Base-by-base conservation (phyloP, 2,113 vertebrate genomes). In the Ciconia stormi region DNA sequence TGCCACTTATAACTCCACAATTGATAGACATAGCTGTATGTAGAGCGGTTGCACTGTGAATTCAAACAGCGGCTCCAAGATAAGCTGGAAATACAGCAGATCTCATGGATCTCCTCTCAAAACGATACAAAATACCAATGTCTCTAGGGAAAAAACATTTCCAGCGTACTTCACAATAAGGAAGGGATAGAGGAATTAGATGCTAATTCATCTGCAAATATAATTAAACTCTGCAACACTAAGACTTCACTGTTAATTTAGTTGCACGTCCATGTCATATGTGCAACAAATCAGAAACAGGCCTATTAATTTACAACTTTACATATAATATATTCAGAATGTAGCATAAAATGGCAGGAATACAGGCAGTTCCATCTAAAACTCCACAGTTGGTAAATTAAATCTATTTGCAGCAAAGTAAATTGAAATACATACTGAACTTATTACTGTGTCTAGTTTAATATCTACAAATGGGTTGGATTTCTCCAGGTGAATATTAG, bases 301-400 rank as follows among this genome's bases (percentile, higher is more conserved):
- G 32, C 29, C 82, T 80, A 66, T 94, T 93, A 95, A 95, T 95
- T 94, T 77, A 80, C 94, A 96, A 87, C 93, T 96, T 92, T 88
- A 89, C 5, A 0, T 93, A 73, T 82, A 89, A 96, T 82, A 66
- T 65, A 93, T 90, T 93, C 81, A 85, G 91, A 91, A 88, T 2
- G 22, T 30, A 61, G 74, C 78, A 91, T 56, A 90, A 94, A 96
- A 89, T 71, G 81, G 88, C 70, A 88, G 62, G 87, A 92, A 92
- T 52, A 86, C 23, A 63, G 82, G 78, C 87, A 88, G 89, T 66
- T 95, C 92, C 94, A 96, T 95, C 95, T 95, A 27, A 90, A 97
- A 95, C 97, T 92, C 97, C 47, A 92, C 96, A 95, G 97, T 96
- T 96, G 96, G 97, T 97, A 97, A 97, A 97, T 97, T 96, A 97